These are phyloP conservation scores for Dicrurus megarhynchus DNA, from an alignment of 2,113 vertebrate genomes.

Conservation along the genomic window DNA sequence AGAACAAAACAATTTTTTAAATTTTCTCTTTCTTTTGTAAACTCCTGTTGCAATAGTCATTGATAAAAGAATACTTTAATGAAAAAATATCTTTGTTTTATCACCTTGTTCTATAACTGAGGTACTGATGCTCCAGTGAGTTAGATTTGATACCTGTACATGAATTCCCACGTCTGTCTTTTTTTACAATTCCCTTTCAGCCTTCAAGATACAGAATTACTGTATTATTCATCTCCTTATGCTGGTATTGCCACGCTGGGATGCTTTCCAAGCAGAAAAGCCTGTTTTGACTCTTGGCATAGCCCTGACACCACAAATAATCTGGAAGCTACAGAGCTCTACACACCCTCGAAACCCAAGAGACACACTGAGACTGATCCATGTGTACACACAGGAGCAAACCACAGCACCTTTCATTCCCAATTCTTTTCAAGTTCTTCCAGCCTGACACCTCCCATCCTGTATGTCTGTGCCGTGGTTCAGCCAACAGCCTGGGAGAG, in stretches of 20 bases:
- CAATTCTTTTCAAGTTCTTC: background rate
- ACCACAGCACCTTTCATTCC: background rate
- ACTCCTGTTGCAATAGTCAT: background rate
- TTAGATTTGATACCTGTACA: background rate
- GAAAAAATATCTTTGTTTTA: background rate
- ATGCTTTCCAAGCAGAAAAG: background rate
- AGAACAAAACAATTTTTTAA: background rate
- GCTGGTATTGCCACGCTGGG: background rate
- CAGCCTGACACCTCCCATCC: background rate
- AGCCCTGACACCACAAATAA: background rate
- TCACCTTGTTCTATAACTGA: background rate
- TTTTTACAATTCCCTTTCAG: background rate
- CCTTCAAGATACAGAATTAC: background rate
- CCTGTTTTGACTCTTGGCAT: background rate
- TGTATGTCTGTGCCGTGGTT: rapidly evolving
- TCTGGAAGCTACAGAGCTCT: background rate
- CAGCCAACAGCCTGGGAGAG: background rate
- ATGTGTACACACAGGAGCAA: background rate
- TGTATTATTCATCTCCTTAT: background rate
- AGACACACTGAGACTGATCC: background rate
- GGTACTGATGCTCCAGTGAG: rapidly evolving
- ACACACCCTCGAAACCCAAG: background rate
- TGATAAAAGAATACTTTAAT: background rate
- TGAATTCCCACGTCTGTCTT: background rate
- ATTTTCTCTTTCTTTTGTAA: background rate